A percentile compares a stretch with the other conserved stretches of the same genome.
phyloP scores from a whole-genome alignment of 2,797 vertebrate genomes.

The Alexandromys oeconomus region DNA sequence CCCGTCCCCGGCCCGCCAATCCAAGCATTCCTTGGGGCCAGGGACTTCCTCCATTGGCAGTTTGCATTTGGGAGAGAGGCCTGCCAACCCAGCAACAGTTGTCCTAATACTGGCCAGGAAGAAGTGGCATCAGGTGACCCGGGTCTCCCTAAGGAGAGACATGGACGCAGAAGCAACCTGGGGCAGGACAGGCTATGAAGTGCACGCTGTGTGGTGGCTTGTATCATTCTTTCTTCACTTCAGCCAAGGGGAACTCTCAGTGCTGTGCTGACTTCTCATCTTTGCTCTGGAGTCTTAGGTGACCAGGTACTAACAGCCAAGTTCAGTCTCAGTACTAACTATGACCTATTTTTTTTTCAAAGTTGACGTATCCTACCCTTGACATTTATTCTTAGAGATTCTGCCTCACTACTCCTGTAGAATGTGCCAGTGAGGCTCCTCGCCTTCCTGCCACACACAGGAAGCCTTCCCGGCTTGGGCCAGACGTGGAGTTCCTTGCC shows the following conservation, averaged over 20 bases:
- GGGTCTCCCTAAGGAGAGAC: background rate
- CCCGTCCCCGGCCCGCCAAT: background rate
- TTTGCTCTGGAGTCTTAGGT: constrained; percentile 40
- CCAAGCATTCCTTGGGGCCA: accelerated
- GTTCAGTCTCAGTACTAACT: constrained; percentile 53
- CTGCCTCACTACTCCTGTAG: background rate
- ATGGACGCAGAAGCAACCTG: background rate
- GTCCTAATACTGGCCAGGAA: background rate
- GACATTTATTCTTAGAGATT: constrained; percentile 45
- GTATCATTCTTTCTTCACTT: background rate
- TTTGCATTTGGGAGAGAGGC: background rate
- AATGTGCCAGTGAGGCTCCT: background rate
- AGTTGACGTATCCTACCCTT: constrained; percentile 52
- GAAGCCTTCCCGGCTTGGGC: background rate
- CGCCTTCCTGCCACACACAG: background rate
- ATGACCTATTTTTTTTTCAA: constrained; percentile 43
- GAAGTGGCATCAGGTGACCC: background rate
- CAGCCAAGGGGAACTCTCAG: background rate
- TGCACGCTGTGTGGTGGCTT: accelerated
- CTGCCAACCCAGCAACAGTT: background rate
- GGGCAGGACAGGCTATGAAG: accelerated
- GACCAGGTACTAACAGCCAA: constrained; percentile 16
- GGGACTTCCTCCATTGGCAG: background rate
- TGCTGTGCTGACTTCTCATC: constrained; percentile 39
- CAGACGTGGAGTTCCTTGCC: background rate